Base-by-base conservation (phyloP, 2,888 invertebrate genomes). In the Pegoplata infirma region DNA sequence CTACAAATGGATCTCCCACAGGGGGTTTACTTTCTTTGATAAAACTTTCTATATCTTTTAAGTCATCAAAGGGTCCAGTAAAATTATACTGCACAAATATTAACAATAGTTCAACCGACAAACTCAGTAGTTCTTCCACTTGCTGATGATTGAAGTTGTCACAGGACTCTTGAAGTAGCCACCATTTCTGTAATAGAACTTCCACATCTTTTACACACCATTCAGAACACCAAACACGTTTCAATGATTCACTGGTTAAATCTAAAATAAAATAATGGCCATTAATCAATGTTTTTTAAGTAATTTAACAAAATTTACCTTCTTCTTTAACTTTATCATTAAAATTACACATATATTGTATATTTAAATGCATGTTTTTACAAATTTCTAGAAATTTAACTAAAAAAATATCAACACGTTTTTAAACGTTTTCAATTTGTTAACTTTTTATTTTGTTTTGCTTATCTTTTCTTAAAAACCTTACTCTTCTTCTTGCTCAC, bases 21-120 rank as follows among this genome's bases (percentile, higher is more conserved):
- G 47, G 73, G 8, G 76, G 28, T 10, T 2, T 66, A 6, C 4
- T 69, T 63, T 51, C 82, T 10, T 25, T 80, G 3, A 36, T 55
- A 21, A 78, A 81, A 7, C 59, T 17, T 21, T 47, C n/a, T 3
- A 84, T 82, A 0, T 68, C 63, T 10, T 61, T 23, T 5, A 84
- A 6, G 51, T 84, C 83, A 17, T 82, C 77, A 47, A 87, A 86
- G 6, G 96, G 95, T 0, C 97, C 95, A 59, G 94, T 94, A 92
- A 96, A 97, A 89, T 97, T 97, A 64, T 91, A 91, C 87, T 96
- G 94, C 66, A 95, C 91, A 89, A 97, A 97, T 23, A 91, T 91
- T 59, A 94, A 90, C 25, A 96, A 89, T 81, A 93, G 91, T 40
- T 93, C 91, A 16, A 95, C 91, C 2, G 93, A 94, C 19, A 84